A percentile compares a stretch with the other conserved stretches of the same genome.
phyloP scores from a whole-genome alignment of 2,797 vertebrate genomes.

The Microchirus variegatus region DNA sequence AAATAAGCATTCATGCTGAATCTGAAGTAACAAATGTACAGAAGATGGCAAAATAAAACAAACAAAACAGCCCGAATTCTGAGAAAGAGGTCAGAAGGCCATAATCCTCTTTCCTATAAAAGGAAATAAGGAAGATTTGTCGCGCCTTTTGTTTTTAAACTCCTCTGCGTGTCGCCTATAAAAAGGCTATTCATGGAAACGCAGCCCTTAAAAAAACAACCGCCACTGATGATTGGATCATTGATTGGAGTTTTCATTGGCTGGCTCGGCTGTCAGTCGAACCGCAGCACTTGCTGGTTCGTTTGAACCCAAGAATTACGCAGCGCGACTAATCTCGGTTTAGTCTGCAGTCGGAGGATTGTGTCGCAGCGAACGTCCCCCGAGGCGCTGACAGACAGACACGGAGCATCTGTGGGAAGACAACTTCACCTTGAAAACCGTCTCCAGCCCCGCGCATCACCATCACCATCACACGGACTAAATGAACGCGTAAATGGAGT shows the following conservation, averaged over 20 bases:
- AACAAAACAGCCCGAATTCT: no score
- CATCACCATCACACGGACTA: slow-evolving; percentile 5
- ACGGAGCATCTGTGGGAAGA: slow-evolving; percentile 51
- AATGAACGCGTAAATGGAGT: slow-evolving; percentile 63
- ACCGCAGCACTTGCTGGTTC: slow-evolving; percentile 42
- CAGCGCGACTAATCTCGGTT: slow-evolving; percentile 60
- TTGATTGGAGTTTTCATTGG: slow-evolving; percentile 64
- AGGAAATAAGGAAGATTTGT: no score
- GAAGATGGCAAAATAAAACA: no score
- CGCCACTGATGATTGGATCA: slow-evolving; percentile 50
- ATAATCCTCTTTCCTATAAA: no score
- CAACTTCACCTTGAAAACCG: slow-evolving; percentile 2
- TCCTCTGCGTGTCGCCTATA: slow-evolving; percentile 6
- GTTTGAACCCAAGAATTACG: slow-evolving; percentile 41
- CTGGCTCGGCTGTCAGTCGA: slow-evolving; percentile 48
- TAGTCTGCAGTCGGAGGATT: slow-evolving; percentile 27
- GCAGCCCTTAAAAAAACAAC: slow-evolving; percentile 36
- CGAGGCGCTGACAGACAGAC: slow-evolving; percentile 10
- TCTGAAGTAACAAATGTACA: no score
- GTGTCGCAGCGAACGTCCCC: slow-evolving; percentile 57
- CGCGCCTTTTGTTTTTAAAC: no score
- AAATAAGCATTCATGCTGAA: no score
- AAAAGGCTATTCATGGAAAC: slow-evolving; percentile 45
- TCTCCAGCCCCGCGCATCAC: not conserved
- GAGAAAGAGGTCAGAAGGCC: no score